Conservation (phyloP, 2,113 vertebrate genomes). For the Campylorhamphus procurvoides region DNA sequence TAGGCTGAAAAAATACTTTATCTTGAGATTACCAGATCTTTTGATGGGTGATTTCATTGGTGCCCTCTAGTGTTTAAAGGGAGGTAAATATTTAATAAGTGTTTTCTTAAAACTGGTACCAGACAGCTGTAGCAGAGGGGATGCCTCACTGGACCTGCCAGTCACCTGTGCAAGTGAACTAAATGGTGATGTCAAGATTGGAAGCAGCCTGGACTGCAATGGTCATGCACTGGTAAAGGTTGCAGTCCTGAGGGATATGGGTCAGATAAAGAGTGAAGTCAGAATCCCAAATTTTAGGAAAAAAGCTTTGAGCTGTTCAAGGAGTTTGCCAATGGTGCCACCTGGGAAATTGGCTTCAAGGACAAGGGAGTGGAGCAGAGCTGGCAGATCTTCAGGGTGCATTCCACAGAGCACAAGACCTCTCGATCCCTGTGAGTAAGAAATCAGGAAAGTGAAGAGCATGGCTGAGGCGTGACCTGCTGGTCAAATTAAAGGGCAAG, state of each 20-base stretch:
- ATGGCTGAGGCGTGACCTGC: background rate
- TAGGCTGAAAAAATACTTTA: fast-evolving
- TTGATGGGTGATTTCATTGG: background rate
- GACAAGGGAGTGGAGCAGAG: background rate
- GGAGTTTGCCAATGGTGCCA: background rate
- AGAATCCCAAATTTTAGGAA: background rate
- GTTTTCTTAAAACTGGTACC: background rate
- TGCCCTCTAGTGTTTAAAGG: background rate
- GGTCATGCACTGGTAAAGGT: background rate
- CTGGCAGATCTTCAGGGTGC: background rate
- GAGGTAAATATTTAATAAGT: background rate
- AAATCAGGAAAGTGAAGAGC: background rate
- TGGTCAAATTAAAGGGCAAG: background rate
- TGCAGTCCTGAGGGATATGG: background rate
- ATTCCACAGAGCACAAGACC: background rate
- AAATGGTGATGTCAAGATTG: background rate
- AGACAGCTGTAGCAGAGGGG: background rate
- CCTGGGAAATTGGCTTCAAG: background rate
- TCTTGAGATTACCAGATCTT: background rate
- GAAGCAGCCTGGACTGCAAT: background rate
- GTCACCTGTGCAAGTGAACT: background rate
- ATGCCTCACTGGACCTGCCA: too few species aligned
- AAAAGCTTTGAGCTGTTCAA: background rate
- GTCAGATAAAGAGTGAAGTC: background rate
- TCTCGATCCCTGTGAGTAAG: fast-evolving